Evolutionary conservation across 1,140 invertebrate species (phyloP).

Genomic region (Paraescarpia echinospica): DNA sequence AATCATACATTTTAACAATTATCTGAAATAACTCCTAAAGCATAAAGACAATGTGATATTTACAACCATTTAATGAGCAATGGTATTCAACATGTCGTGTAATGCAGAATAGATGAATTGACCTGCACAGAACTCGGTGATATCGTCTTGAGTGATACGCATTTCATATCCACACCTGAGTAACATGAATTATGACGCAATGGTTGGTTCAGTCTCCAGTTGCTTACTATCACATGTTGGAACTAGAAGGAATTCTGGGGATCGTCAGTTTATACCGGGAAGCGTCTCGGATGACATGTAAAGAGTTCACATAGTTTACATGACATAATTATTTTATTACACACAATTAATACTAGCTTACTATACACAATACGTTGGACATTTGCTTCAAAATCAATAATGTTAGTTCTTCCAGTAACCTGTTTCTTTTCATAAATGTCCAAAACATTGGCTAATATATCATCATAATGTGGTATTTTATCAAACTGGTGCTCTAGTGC

Average conservation of each 20-base stretch:
- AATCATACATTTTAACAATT: background rate
- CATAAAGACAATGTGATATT: background rate
- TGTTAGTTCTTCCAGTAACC: too few species aligned
- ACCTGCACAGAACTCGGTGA: background rate
- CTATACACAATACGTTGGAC: too few species aligned
- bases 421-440: too few species aligned
- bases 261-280: background rate
- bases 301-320: background rate
- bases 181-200: background rate
- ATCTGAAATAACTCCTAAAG: background rate
- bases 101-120: background rate
- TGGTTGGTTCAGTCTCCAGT: background rate
- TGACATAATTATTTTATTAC: too few species aligned
- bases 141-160: background rate
- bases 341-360: too few species aligned
- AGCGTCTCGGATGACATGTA: background rate
- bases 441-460: too few species aligned
- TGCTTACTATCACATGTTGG: background rate
- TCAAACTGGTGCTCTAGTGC: too few species aligned
- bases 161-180: background rate
- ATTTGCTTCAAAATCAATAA: too few species aligned
- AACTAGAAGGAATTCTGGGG: background rate
- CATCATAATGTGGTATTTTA: too few species aligned
- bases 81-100: background rate
- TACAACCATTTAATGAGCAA: background rate